Evolutionary conservation across 2,888 invertebrate genomes (phyloP), one percentile per base, ranked within the genome.

Genomic region (Empis stercorea): DNA sequence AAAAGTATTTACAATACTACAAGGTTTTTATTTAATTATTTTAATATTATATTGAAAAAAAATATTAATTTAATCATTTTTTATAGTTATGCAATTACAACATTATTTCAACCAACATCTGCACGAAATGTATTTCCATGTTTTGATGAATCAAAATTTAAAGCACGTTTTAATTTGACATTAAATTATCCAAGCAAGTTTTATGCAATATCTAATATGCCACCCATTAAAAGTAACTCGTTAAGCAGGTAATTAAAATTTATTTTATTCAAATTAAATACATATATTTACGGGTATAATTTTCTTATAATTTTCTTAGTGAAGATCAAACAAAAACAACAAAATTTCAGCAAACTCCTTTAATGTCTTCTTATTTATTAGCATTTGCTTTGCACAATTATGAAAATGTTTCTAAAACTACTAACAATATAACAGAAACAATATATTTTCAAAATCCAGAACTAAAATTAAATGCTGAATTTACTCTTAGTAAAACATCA

Each of bases 281-380:
- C n/a, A n/a, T n/a, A n/a, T n/a, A n/a, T n/a, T n/a, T n/a, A n/a
- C n/a, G n/a, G n/a, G n/a, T n/a, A n/a, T n/a, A 20, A 4, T 27
- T 27, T 7, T 27, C 2, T 27, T 27, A 27, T 9, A 9, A 9
- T 27, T 27, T 27, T 27, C n/a, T 14, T 40, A 40, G 40, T 27
- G n/a, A 40, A 1, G 14, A 27, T 13, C 2, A 20, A 20, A 55
- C 61, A 50, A 52, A 53, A 9, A 66, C 64, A 34, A 68, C 68
- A 2, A 59, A 71, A 47, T 78, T 77, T 49, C 61, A 70, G 50
- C 70, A 75, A 32, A 78, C 79, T 0, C 68, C 75, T 0, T 65
- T 67, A 11, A 87, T 88, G 87, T 83, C 87, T 1, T 75, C 86
- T 0, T 93, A 93, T 58, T 69, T 91, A 2, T 67, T 88, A 15